Evolutionary conservation across 2,797 vertebrate genomes (phyloP).

Genomic region (Etheostoma nigrum): DNA sequence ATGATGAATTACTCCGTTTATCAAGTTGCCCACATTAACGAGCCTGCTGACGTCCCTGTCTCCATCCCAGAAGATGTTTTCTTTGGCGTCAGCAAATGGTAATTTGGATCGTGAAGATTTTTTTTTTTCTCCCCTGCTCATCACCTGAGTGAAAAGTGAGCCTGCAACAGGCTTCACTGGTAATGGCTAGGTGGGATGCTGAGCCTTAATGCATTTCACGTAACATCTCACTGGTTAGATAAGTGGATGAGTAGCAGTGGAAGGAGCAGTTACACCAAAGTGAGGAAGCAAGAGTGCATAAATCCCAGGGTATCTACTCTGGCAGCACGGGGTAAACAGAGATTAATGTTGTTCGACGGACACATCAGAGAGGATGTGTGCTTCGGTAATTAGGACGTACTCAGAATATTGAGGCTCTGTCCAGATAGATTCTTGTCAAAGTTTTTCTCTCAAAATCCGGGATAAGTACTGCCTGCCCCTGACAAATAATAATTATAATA

Average conservation of each 20-base stretch:
- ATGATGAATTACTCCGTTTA: slow-evolving; percentile 85
- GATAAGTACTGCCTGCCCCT: slow-evolving; percentile 20
- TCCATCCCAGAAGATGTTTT: slow-evolving; percentile 66
- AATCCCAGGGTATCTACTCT: slow-evolving; percentile 65
- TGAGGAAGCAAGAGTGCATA: slow-evolving; percentile 56
- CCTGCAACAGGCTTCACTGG: slow-evolving; percentile 49
- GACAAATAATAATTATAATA: slow-evolving; percentile 1
- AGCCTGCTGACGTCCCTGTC: slow-evolving; percentile 67
- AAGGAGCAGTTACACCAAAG: slow-evolving; percentile 50
- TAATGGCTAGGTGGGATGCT: slow-evolving; percentile 63
- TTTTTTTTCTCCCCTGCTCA: slow-evolving; percentile 12
- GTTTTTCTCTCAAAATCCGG: neutral
- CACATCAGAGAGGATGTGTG: slow-evolving; percentile 51
- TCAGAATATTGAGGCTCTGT: slow-evolving; percentile 34
- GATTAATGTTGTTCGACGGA: slow-evolving; percentile 70
- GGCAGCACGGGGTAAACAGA: slow-evolving; percentile 69
- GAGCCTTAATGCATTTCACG: slow-evolving; percentile 63
- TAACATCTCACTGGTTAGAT: slow-evolving; percentile 69
- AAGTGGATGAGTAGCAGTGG: slow-evolving; percentile 65
- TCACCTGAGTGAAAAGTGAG: slow-evolving; percentile 57
- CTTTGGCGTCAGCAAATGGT: slow-evolving; percentile 52
- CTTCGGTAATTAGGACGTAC: slow-evolving; percentile 64
- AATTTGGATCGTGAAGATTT: slow-evolving; percentile 56
- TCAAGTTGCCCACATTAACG: slow-evolving; percentile 81
- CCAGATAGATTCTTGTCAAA: slow-evolving; percentile 34